Base-by-base conservation (phyloP, 2,888 invertebrate species). In the Adela reaumurella region DNA sequence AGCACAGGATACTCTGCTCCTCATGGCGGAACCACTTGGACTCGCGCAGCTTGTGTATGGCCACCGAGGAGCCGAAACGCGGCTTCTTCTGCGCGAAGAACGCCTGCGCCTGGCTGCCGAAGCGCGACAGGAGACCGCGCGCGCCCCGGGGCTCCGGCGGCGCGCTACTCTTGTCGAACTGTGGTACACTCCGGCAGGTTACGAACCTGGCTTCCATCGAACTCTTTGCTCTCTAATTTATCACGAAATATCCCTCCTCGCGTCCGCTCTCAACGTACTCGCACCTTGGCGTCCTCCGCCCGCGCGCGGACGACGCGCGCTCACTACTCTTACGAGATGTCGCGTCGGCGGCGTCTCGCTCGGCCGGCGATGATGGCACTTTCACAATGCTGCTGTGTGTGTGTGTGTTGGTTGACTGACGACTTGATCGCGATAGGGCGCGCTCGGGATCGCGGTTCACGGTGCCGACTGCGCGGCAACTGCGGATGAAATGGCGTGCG, bases 21-120 rank as follows among this genome's bases (percentile, higher is more conserved):
- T 85, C 84, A 56, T 85, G 83, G 56, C 81, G 82, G 64, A 88
- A 88, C 89, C 89, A 89, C 78, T 88, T 88, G 53, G 87, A 85
- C 64, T 88, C 87, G 54, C 87, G 78, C 56, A 87, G 73, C 62
- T 87, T 87, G 64, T 87, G 87, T 53, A 86, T 86, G 46, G 87
- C 85, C 41, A 87, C 86, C 47, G 86, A 85, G 53, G 85, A 86
- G 52, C 83, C 83, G 65, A 83, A 83, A 53, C 80, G 67, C 54
- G 72, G 74, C 58, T 79, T 79, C 59, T 80, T 80, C 48, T 74
- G 76, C 59, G 74, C 80, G 64, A 74, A 81, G 54, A 80, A 61
- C 55, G 80, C 80, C 62, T 80, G 79, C 52, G 80, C 80, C 66
- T 80, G 80, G 58, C 80, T 80, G 60, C 80, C 80, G 62, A 80